Base-by-base conservation (phyloP, 92 coral and sea anemone genomes). In the Meandrina meandrites region DNA sequence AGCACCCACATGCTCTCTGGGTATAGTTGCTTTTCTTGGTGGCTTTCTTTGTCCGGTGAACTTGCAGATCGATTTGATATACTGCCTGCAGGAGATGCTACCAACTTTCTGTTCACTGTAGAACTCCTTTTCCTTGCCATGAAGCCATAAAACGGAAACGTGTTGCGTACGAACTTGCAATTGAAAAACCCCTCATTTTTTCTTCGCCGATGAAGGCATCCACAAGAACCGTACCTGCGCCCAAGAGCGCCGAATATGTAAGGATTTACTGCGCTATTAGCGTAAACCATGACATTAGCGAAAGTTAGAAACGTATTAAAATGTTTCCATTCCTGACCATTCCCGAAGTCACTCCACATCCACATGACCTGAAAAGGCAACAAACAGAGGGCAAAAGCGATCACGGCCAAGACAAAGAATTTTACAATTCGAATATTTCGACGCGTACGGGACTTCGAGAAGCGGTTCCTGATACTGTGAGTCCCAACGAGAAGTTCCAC, bases 281-380 rank as follows among this genome's bases (percentile, higher is more conserved):
- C 88, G 57, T 94, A 94, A 31, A 91, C 60, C 76, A 94, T 86
- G 3, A 88, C 90, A 42, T 85, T 87, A 14, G 94, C 89, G 22
- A 92, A 91, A 5, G 89, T 90, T 30, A 84, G 80, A 18, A 87
- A 73, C 16, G 80, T 82, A 36, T 75, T 24, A 40, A 92, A 92
- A 79, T 92, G 89, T 15, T 79, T 74, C 91, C 94, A 94, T 5
- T 78, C 42, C 13, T 64, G 78, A 22, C 93, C 93, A 54, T 78
- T 79, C 21, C 96, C 96, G 48, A 94, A 94, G 36, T 88, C 90
- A 31, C 66, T 62, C 96, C 96, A 94, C 86, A 94, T 83, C 91
- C 94, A 94, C 93, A 89, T 91, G 56, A 89, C 90, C 17, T 94
- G 94, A 32, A 86, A 90, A 30, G 96, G 96, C 79, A 92, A 50